Evolutionary conservation across 2,888 invertebrate genomes (phyloP), one percentile per base, ranked within the genome.

Genomic region (Drosophila greeni): DNA sequence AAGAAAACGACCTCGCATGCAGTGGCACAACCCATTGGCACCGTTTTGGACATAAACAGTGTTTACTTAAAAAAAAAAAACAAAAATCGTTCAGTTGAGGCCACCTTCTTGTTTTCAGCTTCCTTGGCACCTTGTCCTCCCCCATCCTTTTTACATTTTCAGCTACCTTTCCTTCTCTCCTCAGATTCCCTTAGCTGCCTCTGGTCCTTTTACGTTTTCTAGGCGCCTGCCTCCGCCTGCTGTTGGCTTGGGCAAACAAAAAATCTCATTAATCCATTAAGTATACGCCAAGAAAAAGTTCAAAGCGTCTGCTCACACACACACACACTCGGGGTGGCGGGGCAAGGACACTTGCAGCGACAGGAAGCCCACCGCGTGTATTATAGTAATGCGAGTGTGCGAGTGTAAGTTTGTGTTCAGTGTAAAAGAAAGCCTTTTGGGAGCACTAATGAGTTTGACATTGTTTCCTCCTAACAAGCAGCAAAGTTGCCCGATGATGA

Each of bases 381-480:
- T 36, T 56, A 48, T 43, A 49, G 42, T 53, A 37, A 33, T 53
- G 61, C 37, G 61, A 55, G 56, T 61, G 59, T 53, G 65, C 58
- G 60, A 51, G 65, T 52, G 54, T 67, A 71, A 67, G 75, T 72
- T 62, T 67, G 72, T 68, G 70, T 54, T 69, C 74, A 73, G 70
- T 81, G 79, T 81, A 74, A 81, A 74, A 80, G 81, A 82, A 81
- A 82, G 75, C 81, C 81, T 82, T 82, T 82, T 82, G 81, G 81
- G 81, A 82, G 76, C 85, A 82, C 85, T 83, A 83, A 83, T 83
- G 83, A 83, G 83, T 83, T 83, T 83, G 84, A 83, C 83, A 83
- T 85, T 83, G 83, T 85, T 83, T 85, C 77, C 84, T 79, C 72
- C 79, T 84, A 80, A 80, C 79, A 80, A 80, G 84, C 82, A 72